A percentile compares a stretch with the other conserved stretches of the same genome.
Evolutionary conservation across 2,888 invertebrate genomes (phyloP).

Genomic region (Apotomis capreana): DNA sequence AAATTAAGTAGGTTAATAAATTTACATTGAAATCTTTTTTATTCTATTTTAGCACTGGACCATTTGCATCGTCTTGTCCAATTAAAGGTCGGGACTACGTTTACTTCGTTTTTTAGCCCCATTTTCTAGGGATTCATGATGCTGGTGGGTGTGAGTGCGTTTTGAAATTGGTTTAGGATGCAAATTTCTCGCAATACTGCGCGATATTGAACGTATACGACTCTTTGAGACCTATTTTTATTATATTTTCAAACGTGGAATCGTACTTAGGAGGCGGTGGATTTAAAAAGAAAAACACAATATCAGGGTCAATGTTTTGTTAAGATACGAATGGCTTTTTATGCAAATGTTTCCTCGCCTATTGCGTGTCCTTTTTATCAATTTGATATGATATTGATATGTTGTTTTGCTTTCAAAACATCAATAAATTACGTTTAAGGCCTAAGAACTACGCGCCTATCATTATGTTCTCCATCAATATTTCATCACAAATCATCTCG

Average conservation of each 20-base stretch:
- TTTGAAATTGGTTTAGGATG: slow-evolving; percentile 45
- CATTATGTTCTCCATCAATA: slow-evolving; percentile 21
- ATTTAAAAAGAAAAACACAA: slow-evolving; percentile 25
- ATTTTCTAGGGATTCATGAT: slow-evolving; percentile 34
- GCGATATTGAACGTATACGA: slow-evolving; percentile 29
- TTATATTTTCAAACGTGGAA: slow-evolving; percentile 24
- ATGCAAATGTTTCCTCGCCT: slow-evolving; percentile 30
- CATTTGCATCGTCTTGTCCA: slow-evolving; percentile 34
- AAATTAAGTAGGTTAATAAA: slow-evolving; percentile 15
- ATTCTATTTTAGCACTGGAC: slow-evolving; percentile 13
- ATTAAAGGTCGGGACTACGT: slow-evolving; percentile 33
- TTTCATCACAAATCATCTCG: slow-evolving; percentile 50
- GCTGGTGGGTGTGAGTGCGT: slow-evolving; percentile 46
- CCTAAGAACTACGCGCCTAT: slow-evolving; percentile 3
- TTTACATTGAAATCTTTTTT: slow-evolving; percentile 29
- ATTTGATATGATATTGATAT: slow-evolving; percentile 1
- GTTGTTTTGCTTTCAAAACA: slow-evolving; percentile 5
- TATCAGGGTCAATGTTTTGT: slow-evolving; percentile 13
- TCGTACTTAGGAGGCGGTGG: slow-evolving; percentile 23
- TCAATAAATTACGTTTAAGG: slow-evolving; percentile 10
- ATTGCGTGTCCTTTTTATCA: slow-evolving; percentile 13
- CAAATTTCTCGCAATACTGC: slow-evolving; percentile 44
- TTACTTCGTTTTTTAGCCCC: slow-evolving; percentile 20
- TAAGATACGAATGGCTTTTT: slow-evolving; percentile 19
- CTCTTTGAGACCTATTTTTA: slow-evolving; percentile 36